A percentile compares a stretch with the other conserved stretches of the same genome.
These are phyloP conservation scores for Abrostola tripartita DNA, from an alignment of 2,888 invertebrate species.

Conservation along the genomic window DNA sequence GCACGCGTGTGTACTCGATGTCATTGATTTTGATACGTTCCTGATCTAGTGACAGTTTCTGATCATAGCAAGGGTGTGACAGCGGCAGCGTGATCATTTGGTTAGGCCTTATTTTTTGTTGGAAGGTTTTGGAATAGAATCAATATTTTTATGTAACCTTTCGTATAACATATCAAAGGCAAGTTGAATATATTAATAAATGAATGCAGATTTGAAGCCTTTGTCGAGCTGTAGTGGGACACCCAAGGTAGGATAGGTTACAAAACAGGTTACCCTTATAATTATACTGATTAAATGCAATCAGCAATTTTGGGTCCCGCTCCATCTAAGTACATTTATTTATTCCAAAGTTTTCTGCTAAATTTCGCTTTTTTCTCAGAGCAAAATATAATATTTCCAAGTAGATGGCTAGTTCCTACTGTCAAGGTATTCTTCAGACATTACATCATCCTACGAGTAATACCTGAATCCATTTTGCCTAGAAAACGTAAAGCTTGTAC, in stretches of 20 bases:
- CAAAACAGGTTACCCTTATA: too few species aligned
- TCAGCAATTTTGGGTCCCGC: too few species aligned
- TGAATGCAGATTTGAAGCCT: too few species aligned
- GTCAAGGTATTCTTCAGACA: slow-evolving; percentile 12
- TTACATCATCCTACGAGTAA: slow-evolving; percentile 14
- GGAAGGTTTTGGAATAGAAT: background rate
- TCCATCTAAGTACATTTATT: too few species aligned
- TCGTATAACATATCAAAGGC: too few species aligned
- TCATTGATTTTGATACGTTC: slow-evolving; percentile 52
- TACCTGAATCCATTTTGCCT: slow-evolving; percentile 9
- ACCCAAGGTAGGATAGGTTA: too few species aligned
- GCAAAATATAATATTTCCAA: slow-evolving; percentile 23
- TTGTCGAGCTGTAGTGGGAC: too few species aligned
- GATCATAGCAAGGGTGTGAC: background rate
- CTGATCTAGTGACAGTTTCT: slow-evolving; percentile 25
- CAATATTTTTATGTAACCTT: background rate
- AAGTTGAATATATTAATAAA: too few species aligned
- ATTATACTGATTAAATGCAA: too few species aligned
- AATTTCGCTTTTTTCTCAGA: slow-evolving; percentile 9
- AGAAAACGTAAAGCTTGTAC: background rate
- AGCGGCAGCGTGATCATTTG: background rate
- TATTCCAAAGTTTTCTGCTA: background rate
- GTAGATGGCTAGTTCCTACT: slow-evolving; percentile 18
- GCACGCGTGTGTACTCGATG: slow-evolving; percentile 53
- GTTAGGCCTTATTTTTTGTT: background rate